Evolutionary conservation across 53 echinoderm and acorn worm genomes (phyloP), one percentile per base, ranked within the genome.

Genomic region (Echinarachnius parma): DNA sequence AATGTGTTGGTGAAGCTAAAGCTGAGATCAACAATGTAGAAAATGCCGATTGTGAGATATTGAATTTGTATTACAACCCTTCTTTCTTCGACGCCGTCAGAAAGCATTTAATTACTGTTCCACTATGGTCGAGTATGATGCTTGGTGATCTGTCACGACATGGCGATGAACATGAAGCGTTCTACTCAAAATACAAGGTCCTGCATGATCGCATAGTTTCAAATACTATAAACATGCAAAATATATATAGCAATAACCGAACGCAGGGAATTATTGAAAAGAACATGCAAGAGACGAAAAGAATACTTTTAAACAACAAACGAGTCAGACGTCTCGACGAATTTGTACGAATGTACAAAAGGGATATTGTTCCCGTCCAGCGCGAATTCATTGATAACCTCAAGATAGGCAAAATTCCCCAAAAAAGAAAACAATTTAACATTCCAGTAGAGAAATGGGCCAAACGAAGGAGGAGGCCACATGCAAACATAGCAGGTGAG

Each of bases 251-350:
- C 7, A 29, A 55, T 14, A 55, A 55, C 28, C 9, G 56, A 21
- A 55, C 28, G 22, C 56, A 55, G 15, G 56, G 56, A 4, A 26
- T 29, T 27, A 55, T 55, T 10, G 28, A 55, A 55, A 55, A 55
- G 15, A 28, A 55, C 13, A 55, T 55, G 56, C 56, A 55, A 26
- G 56, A 55, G 15, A 55, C 56, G 14, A 28, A 55, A 16, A 3
- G 28, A 20, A 55, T 55, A 9, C 21, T 55, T 9, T 15, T 55
- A 3, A 55, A 55, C 26, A 26, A 10, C 3, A 55, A 8, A 26
- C 16, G 56, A 26, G 56, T 55, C 4, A 1, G 27, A 55, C 25
- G 56, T 27, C 27, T 55, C 3, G 56, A 55, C 21, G 56, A 55
- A 20, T 7, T 55, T 21, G 27, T 26, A 4, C 25, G 56, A 2